Evolutionary conservation across 2,113 vertebrate genomes (phyloP).

Genomic region (Phalacrocorax aristotelis): DNA sequence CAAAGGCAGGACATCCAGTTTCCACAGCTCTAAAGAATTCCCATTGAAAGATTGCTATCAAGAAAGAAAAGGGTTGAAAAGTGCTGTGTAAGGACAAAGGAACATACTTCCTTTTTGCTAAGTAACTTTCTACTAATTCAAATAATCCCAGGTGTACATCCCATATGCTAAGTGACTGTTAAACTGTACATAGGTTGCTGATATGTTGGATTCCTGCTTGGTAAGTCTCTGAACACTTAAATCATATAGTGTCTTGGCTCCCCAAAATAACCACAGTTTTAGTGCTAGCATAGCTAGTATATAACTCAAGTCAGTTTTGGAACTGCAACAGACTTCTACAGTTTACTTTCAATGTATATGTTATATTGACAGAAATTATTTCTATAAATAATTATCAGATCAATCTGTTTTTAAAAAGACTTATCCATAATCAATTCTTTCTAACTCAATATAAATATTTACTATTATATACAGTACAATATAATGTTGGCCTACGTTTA

Average conservation of each 20-base stretch:
- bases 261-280: not conserved
- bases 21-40: not conserved
- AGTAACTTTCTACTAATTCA: not conserved
- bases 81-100: not conserved
- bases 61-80: not conserved
- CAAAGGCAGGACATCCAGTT: not conserved
- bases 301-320: not conserved
- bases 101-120: not conserved
- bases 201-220: not conserved
- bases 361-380: not conserved
- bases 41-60: not conserved
- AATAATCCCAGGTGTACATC: not conserved
- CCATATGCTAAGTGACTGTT: not conserved
- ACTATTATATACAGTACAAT: not conserved
- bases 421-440: not conserved
- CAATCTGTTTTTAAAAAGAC: not conserved
- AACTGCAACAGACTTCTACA: not conserved
- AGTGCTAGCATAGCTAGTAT: not conserved
- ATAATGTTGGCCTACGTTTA: not conserved
- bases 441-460: not conserved
- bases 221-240: not conserved
- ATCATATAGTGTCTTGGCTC: accelerated
- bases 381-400: not conserved
- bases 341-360: not conserved
- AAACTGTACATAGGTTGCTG: no score